Base-by-base conservation (phyloP, 2,888 invertebrate species). In the Drosophila merina region DNA sequence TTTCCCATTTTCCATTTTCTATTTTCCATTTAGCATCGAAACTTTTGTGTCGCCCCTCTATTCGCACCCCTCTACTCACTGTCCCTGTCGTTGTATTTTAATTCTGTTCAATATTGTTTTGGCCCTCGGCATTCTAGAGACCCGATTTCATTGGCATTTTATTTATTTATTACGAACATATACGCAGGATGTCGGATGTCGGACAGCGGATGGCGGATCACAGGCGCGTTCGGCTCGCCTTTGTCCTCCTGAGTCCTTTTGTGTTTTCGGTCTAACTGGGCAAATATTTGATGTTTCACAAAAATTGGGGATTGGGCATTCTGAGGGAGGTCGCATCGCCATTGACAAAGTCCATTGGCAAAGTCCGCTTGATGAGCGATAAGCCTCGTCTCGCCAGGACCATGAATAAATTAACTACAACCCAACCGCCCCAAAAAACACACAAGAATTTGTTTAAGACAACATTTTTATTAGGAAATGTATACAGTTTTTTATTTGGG, bases 91-190 rank as follows among this genome's bases (percentile, higher is more conserved):
- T 3, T 51, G 12, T 5, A 14, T 14, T 6, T 30, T 8, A 40
- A 40, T 9, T 44, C 44, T 36, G 36, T 36, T 42, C 14, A 14
- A 42, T 42, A 42, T 42, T 42, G 12, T 14, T 48, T 48, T 33
- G 26, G 10, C 36, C 49, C 31, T 31, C 14, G 10, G 30, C 38
- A 36, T 30, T 8, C 14, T 38, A 10, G 45, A 12, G 12, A n/a
- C 36, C 36, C 3, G 59, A 42, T 28, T 49, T 68, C 67, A 63
- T 75, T 58, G 54, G 76, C 52, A 58, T 69, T 78, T 80, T 57
- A 84, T 78, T 84, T 84, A 84, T 81, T 78, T 80, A 76, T 68
- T 70, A 59, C 20, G 20, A 20, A 6, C 58, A 66, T 64, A 74
- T 70, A 36, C 59, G 54, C 55, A 47, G 38, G 47, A 20, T 45